Conservation (phyloP, 2,113 vertebrate species). For the Pseudolaguvia tuberculata region DNA sequence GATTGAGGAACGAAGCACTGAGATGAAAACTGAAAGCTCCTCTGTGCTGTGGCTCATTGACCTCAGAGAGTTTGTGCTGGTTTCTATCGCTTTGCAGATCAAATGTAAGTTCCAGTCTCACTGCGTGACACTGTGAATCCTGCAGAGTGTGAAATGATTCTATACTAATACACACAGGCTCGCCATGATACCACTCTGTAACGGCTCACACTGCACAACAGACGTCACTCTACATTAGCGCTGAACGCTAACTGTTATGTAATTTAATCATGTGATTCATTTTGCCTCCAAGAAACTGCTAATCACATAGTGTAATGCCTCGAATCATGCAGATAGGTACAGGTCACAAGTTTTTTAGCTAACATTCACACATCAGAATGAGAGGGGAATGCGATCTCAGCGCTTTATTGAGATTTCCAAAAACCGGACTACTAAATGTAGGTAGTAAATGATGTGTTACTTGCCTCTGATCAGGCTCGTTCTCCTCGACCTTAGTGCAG, state of each 20-base stretch:
- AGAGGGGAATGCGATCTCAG: neutral
- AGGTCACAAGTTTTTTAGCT: neutral
- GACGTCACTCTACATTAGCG: neutral
- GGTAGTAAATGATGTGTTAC: too few relatives aligned
- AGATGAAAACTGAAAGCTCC: conserved; percentile 41
- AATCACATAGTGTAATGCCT: neutral
- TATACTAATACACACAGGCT: conserved; percentile 6
- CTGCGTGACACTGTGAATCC: conserved; percentile 15
- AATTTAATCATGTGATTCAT: neutral
- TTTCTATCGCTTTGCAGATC: conserved; percentile 52
- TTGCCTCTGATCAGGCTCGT: too few relatives aligned
- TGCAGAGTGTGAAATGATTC: conserved; percentile 44
- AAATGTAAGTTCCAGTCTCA: conserved; percentile 42
- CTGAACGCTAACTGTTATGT: neutral
- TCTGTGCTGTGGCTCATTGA: conserved; percentile 56
- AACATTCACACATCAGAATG: neutral
- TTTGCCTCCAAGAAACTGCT: neutral
- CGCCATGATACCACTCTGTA: neutral
- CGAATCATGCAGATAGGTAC: neutral
- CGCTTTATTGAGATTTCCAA: too few relatives aligned
- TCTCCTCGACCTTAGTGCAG: too few relatives aligned
- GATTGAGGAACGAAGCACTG: neutral
- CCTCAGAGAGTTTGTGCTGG: conserved; percentile 51
- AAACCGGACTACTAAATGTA: neutral
- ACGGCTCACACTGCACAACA: neutral